These are phyloP conservation scores for Aradus depressus DNA, from an alignment of 2,888 invertebrate species.

Conservation along the genomic window DNA sequence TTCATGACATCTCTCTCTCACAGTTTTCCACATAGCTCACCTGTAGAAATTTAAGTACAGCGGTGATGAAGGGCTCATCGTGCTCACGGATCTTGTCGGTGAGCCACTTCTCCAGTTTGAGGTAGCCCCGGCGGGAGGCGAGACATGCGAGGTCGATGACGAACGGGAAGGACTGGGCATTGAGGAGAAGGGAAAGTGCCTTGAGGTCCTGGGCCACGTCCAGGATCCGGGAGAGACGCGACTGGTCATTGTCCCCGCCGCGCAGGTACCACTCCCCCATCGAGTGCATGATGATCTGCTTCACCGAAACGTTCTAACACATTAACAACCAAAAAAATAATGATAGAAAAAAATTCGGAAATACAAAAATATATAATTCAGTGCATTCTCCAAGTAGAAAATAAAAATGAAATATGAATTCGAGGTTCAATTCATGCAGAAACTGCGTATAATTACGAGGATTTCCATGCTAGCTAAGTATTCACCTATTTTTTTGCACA, in stretches of 20 bases:
- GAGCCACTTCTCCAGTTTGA: slow-evolving; percentile 97
- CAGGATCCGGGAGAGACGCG: slow-evolving; percentile 81
- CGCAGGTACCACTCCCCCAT: slow-evolving; percentile 96
- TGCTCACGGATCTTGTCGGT: slow-evolving; percentile 94
- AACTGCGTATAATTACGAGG: too few relatives aligned
- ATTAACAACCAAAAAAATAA: too few relatives aligned
- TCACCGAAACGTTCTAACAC: slow-evolving; percentile 34
- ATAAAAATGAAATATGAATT: too few relatives aligned
- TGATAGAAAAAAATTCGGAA: too few relatives aligned
- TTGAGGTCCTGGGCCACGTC: slow-evolving; percentile 89
- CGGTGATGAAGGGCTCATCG: slow-evolving; percentile 78
- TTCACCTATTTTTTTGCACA: too few relatives aligned
- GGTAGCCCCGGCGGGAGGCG: slow-evolving; percentile 90
- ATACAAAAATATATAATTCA: too few relatives aligned
- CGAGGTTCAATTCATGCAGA: too few relatives aligned
- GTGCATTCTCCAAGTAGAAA: too few relatives aligned
- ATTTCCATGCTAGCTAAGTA: too few relatives aligned
- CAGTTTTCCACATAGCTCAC: too few relatives aligned
- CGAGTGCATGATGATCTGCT: slow-evolving; percentile 81
- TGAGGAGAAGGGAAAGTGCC: slow-evolving; percentile 80
- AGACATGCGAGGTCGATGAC: slow-evolving; percentile 95
- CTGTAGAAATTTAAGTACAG: slow-evolving; percentile 78
- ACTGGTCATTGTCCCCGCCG: slow-evolving; percentile 88
- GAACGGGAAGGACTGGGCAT: slow-evolving; percentile 86
- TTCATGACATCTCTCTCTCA: too few relatives aligned